Evolutionary conservation across 92 coral and sea anemone genomes (phyloP).

Genomic region (Phenganax subtilis): DNA sequence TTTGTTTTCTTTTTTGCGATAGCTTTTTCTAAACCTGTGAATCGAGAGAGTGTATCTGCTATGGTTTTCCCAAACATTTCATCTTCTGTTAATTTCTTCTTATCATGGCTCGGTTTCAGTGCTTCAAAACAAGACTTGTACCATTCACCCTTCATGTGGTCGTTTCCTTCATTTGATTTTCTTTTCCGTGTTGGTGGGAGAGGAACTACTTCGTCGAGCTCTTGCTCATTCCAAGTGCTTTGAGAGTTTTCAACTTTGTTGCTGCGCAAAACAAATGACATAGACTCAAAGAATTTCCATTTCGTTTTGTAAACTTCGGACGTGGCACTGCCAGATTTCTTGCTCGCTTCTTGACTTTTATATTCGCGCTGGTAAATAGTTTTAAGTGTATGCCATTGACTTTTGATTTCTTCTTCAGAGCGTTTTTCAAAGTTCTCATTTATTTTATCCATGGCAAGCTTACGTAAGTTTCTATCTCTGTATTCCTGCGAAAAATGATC

Average conservation of each 20-base stretch:
- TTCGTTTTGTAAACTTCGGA: conserved; percentile 24
- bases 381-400: conserved; percentile 32
- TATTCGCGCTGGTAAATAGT: conserved; percentile 25
- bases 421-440: neutral
- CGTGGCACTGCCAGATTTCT: conserved; percentile 19
- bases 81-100: neutral
- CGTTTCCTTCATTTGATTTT: neutral
- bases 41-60: neutral
- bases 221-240: conserved; percentile 17
- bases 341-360: conserved; percentile 30
- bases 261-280: conserved; percentile 1
- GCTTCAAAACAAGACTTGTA: neutral
- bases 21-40: neutral
- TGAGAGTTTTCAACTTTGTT: conserved; percentile 20
- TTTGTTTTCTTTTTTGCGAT: too few relatives aligned
- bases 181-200: neutral
- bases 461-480: conserved; percentile 13
- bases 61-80: conserved; percentile 4
- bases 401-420: conserved; percentile 23
- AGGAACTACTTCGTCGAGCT: neutral
- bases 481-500: neutral
- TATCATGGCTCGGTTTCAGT: neutral
- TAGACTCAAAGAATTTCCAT: conserved; percentile 23
- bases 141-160: neutral
- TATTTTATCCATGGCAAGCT: neutral